Percentiles rank a stretch among this genome's conserved stretches.
Conservation (phyloP, 2,888 invertebrate species). For the Philereme vetulata region DNA sequence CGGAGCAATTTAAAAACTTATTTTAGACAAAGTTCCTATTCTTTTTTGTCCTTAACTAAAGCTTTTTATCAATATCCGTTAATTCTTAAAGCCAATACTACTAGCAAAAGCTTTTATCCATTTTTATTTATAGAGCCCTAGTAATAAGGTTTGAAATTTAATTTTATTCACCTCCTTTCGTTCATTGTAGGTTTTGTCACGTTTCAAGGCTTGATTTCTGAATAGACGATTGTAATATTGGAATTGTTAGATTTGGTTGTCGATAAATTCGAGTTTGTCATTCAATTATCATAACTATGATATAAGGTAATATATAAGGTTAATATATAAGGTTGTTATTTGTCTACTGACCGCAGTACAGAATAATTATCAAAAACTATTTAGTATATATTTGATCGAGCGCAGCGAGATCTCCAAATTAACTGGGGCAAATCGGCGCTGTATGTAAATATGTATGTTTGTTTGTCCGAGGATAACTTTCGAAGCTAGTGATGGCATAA, state of each 20-base stretch:
- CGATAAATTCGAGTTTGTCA: conserved; percentile 38
- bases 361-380: too few relatives aligned
- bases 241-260: conserved; percentile 27
- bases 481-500: too few relatives aligned
- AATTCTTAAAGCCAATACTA: not conserved
- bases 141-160: conserved; percentile 5
- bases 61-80: not conserved
- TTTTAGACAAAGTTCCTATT: too few relatives aligned
- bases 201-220: conserved; percentile 38
- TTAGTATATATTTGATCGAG: too few relatives aligned
- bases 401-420: too few relatives aligned
- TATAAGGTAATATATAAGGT: too few relatives aligned
- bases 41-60: not conserved
- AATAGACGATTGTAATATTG: conserved; percentile 28
- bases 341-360: too few relatives aligned
- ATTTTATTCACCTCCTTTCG: conserved; percentile 3
- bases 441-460: too few relatives aligned
- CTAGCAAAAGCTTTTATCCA: not conserved
- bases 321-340: too few relatives aligned
- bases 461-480: too few relatives aligned
- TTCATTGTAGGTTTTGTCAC: conserved; percentile 44
- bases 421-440: too few relatives aligned
- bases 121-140: not conserved
- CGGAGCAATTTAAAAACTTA: too few relatives aligned
- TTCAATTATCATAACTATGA: conserved; percentile 12